These are phyloP conservation scores for Spodoptera frugiperda DNA, from an alignment of 1,140 invertebrate genomes.

Conservation along the genomic window DNA sequence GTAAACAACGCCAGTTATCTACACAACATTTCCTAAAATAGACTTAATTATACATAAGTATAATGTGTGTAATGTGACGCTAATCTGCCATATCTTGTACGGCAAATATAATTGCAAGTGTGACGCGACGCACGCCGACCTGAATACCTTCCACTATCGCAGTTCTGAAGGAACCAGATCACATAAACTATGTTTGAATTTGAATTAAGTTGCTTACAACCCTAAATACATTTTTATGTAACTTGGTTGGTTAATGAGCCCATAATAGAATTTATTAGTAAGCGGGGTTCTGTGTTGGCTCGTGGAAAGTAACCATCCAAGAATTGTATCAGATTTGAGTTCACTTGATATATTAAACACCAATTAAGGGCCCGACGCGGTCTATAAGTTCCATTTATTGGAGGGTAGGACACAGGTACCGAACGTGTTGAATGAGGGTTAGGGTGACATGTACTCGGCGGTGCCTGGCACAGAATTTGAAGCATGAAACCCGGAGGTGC, in stretches of 20 bases:
- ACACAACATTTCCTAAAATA: conserved; percentile 33
- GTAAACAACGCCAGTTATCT: conserved; percentile 14
- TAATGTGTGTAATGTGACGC: conserved; percentile 22
- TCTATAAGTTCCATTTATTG: conserved; percentile 40
- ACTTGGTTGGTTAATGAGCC: conserved; percentile 4
- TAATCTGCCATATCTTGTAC: conserved; percentile 50
- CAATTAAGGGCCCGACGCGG: conserved; percentile 48
- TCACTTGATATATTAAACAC: conserved; percentile 41
- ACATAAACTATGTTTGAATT: conserved; percentile 32
- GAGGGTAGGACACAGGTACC: conserved; percentile 47
- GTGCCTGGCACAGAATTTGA: conserved; percentile 48
- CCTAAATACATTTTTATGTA: conserved; percentile 24
- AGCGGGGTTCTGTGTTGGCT: neutral
- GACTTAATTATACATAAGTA: conserved; percentile 4
- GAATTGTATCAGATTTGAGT: conserved; percentile 9
- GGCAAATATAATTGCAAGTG: conserved; percentile 58
- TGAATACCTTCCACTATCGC: conserved; percentile 61
- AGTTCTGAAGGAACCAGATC: conserved; percentile 5
- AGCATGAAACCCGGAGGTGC: conserved; percentile 46
- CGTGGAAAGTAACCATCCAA: neutral
- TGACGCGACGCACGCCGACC: conserved; percentile 55
- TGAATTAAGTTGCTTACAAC: conserved; percentile 39
- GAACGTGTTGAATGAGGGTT: conserved; percentile 39
- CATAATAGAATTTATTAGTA: conserved; percentile 6
- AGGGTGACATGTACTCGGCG: conserved; percentile 53